A percentile compares a stretch with the other conserved stretches of the same genome.
phyloP scores from a whole-genome alignment of 2,113 vertebrate species.

The Oryzias javanicus region DNA sequence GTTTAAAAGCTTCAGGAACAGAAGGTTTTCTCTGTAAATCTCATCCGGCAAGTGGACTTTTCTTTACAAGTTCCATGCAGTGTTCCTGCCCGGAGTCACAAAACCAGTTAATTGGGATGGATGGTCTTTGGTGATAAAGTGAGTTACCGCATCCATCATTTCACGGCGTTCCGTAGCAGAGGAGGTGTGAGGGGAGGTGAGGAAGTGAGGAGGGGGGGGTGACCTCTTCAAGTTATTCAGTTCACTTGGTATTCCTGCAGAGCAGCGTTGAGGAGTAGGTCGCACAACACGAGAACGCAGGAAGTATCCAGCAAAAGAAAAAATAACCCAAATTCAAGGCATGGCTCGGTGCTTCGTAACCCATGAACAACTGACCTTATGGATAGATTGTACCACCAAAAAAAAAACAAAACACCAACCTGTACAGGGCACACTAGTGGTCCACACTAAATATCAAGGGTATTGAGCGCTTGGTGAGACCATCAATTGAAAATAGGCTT shows the following conservation, averaged over 20 bases:
- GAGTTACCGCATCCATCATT: conserved; percentile 61
- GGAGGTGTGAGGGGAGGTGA: conserved; percentile 8
- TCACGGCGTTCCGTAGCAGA: conserved; percentile 28
- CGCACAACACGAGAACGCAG: background rate
- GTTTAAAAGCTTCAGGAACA: background rate
- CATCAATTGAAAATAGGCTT: too few relatives aligned
- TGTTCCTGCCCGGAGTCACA: conserved; percentile 24
- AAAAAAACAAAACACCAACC: too few relatives aligned
- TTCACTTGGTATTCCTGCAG: conserved; percentile 27
- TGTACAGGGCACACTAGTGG: too few relatives aligned
- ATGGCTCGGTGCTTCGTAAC: too few relatives aligned
- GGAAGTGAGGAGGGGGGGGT: background rate
- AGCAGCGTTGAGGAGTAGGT: conserved; percentile 35
- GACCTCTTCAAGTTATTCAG: conserved; percentile 25
- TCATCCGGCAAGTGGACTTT: conserved; percentile 11
- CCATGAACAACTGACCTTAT: too few relatives aligned
- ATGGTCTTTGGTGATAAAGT: conserved; percentile 46
- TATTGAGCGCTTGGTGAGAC: too few relatives aligned
- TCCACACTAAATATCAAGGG: too few relatives aligned
- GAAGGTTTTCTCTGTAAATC: conserved; percentile 19
- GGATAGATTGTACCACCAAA: too few relatives aligned
- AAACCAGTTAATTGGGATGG: conserved; percentile 50
- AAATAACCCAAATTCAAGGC: background rate
- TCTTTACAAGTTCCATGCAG: conserved; percentile 30
- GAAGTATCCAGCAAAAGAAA: background rate